Percentiles rank a stretch among this genome's conserved stretches.
phyloP scores from a whole-genome alignment of 2,797 vertebrate genomes.

The Ceryle rudis region DNA sequence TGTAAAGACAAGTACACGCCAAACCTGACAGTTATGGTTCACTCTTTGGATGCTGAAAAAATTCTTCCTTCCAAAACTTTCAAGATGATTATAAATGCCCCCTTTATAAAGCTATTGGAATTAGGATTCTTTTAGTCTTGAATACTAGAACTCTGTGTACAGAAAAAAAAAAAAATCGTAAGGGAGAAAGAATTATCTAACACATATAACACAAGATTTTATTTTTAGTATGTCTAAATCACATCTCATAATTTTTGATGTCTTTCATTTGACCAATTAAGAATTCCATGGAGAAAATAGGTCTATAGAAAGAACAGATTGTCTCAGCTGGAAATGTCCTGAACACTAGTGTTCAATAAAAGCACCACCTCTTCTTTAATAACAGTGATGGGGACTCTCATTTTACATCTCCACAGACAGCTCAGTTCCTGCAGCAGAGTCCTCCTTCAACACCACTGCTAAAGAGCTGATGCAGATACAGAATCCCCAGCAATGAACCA shows the following conservation, averaged over 20 bases:
- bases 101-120: not conserved
- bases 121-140: not conserved
- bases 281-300: not conserved
- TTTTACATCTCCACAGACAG: not conserved
- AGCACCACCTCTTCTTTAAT: not conserved
- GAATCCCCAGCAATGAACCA: not conserved
- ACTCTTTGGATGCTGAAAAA: not conserved
- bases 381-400: not conserved
- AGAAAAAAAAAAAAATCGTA: not conserved
- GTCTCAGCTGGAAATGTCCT: not conserved
- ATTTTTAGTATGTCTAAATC: not conserved
- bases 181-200: not conserved
- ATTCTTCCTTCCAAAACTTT: not conserved
- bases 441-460: not conserved
- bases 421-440: not conserved
- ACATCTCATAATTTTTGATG: not conserved
- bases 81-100: not conserved
- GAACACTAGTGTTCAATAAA: not conserved
- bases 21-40: not conserved
- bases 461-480: not conserved
- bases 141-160: not conserved
- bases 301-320: not conserved
- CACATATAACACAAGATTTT: not conserved
- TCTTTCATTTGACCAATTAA: not conserved
- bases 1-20: not conserved